These are phyloP conservation scores for Monomorium pharaonis DNA, from an alignment of 1,140 invertebrate species.

Conservation along the genomic window DNA sequence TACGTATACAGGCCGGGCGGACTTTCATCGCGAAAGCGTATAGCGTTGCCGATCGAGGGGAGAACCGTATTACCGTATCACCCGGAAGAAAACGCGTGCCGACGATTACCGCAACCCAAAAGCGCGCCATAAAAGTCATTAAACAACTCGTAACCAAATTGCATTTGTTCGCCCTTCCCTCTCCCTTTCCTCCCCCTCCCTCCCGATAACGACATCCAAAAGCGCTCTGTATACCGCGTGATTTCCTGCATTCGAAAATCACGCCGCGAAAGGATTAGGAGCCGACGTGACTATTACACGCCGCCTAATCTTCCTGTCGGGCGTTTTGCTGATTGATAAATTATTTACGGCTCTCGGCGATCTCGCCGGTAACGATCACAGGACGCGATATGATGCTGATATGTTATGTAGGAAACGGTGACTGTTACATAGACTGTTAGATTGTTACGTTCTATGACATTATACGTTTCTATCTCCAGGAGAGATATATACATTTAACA, in stretches of 20 bases:
- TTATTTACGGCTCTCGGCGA: not conserved
- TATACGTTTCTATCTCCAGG: not conserved
- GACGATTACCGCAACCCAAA: constrained; percentile 59
- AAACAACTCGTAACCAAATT: constrained; percentile 69
- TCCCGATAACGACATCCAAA: constrained; percentile 1
- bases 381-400: not conserved
- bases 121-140: constrained; percentile 66
- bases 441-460: not conserved
- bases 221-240: not conserved
- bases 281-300: constrained; percentile 1
- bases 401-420: not conserved
- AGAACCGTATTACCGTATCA: constrained; percentile 61
- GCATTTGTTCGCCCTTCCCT: constrained; percentile 48
- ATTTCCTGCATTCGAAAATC: constrained; percentile 41
- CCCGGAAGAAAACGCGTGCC: constrained; percentile 66
- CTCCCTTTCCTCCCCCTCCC: not conserved
- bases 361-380: not conserved
- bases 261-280: not conserved
- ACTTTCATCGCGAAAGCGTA: constrained; percentile 73
- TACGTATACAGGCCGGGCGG: not conserved
- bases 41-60: constrained; percentile 56
- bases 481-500: not conserved
- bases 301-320: constrained; percentile 14
- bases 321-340: not conserved
- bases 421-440: not conserved